phyloP scores from a whole-genome alignment of 92 coral and sea anemone genomes.

The Porites cylindrica region DNA sequence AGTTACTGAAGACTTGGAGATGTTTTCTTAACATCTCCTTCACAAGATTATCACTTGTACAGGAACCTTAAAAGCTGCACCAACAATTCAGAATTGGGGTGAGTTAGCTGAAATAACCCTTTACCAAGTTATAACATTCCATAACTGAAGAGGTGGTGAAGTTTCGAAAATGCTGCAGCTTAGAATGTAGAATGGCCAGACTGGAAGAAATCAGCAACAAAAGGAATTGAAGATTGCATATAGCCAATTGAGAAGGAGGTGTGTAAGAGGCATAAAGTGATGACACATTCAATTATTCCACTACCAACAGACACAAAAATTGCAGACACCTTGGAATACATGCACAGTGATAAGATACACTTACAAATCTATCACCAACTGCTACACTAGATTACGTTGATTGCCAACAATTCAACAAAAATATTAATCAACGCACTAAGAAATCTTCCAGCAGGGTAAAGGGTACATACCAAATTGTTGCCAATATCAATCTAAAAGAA shows the following conservation, averaged over 20 bases:
- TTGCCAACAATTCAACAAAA: too few species aligned
- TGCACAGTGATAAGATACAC: too few species aligned
- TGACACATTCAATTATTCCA: too few species aligned
- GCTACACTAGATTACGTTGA: too few species aligned
- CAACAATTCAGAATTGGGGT: slow-evolving; percentile 15
- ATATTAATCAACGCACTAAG: not conserved
- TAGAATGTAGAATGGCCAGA: slow-evolving; percentile 17
- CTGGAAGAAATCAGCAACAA: not conserved
- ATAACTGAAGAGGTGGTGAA: slow-evolving; percentile 63
- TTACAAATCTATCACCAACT: too few species aligned
- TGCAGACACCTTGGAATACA: too few species aligned
- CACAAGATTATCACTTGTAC: not conserved
- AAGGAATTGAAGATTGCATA: slow-evolving; percentile 19
- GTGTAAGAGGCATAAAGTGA: slow-evolving; percentile 37
- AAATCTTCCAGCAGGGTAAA: too few species aligned
- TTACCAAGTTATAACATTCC: slow-evolving; percentile 34
- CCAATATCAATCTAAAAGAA: too few species aligned
- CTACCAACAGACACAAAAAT: too few species aligned
- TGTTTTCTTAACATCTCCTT: slow-evolving; percentile 32
- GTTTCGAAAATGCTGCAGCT: slow-evolving; percentile 27
- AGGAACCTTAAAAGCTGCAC: not conserved
- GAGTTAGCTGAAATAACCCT: slow-evolving; percentile 33
- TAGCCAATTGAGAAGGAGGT: slow-evolving; percentile 54
- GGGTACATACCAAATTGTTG: too few species aligned
- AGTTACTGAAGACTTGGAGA: slow-evolving; percentile 36